Evolutionary conservation across 2,888 invertebrate species (phyloP).

Genomic region (Scelioninae gen. 2): DNA sequence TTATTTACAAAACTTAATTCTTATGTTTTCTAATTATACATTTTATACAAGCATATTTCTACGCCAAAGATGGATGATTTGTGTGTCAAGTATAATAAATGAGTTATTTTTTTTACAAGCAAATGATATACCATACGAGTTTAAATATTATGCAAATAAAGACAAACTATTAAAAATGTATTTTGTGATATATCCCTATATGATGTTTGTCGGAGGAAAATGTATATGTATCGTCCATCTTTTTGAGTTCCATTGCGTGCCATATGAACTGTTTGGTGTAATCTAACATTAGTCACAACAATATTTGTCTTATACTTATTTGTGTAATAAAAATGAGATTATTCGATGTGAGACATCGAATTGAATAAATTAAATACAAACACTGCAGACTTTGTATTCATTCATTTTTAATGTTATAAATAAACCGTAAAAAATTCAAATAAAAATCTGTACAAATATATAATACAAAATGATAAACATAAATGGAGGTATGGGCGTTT

Average conservation of each 20-base stretch:
- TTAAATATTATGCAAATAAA: not conserved
- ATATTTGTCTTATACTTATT: slow-evolving; percentile 21
- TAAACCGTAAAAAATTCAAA: slow-evolving; percentile 11
- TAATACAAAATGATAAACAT: slow-evolving; percentile 14
- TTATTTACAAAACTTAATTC: slow-evolving; percentile 36
- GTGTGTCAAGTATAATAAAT: slow-evolving; percentile 14
- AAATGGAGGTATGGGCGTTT: slow-evolving; percentile 1
- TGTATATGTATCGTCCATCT: slow-evolving; percentile 32
- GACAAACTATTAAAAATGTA: too few relatives aligned
- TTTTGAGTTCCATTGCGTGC: slow-evolving; percentile 30
- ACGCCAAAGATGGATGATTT: slow-evolving; percentile 49
- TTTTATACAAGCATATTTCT: slow-evolving; percentile 40
- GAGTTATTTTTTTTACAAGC: not conserved
- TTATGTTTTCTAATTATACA: slow-evolving; percentile 44
- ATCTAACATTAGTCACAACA: not conserved
- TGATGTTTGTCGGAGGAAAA: not conserved
- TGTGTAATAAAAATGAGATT: slow-evolving; percentile 16
- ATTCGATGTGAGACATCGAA: slow-evolving; percentile 35
- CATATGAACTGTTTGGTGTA: slow-evolving; percentile 12
- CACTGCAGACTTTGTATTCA: slow-evolving; percentile 27
- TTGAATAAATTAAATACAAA: slow-evolving; percentile 39
- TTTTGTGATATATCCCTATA: too few relatives aligned
- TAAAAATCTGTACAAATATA: slow-evolving; percentile 30
- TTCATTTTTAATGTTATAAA: slow-evolving; percentile 29
- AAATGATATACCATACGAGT: not conserved